phyloP scores from a whole-genome alignment of 2,797 vertebrate genomes.

The Delichon dasypus region DNA sequence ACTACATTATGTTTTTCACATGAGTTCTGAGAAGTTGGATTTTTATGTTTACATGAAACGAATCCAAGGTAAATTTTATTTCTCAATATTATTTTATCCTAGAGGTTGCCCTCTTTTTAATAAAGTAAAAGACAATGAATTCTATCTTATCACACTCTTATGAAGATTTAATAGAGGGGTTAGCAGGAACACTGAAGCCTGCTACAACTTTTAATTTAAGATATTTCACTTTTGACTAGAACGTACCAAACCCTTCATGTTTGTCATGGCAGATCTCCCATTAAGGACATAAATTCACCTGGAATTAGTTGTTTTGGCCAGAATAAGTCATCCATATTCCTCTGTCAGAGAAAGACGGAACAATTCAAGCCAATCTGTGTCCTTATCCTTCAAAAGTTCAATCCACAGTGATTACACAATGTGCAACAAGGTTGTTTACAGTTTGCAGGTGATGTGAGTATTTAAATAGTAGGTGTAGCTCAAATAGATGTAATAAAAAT shows the following conservation, averaged over 20 bases:
- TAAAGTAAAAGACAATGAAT: not conserved
- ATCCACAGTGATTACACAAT: not conserved
- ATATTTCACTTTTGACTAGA: constrained; percentile 1
- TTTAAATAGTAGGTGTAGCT: not conserved
- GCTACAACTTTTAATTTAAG: constrained; percentile 35
- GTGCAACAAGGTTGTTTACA: not conserved
- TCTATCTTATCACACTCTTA: not conserved
- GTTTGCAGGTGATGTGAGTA: not conserved
- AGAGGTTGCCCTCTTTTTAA: not conserved
- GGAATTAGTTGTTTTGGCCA: constrained; percentile 13
- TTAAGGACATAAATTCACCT: constrained; percentile 32
- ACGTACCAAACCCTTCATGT: not conserved
- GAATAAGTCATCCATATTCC: constrained; percentile 14
- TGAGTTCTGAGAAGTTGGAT: constrained; percentile 54
- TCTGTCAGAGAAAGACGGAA: not conserved
- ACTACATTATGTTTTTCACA: constrained; percentile 70
- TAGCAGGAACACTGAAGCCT: not conserved
- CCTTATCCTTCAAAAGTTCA: not conserved
- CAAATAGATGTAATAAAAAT: not conserved
- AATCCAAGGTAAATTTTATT: constrained; percentile 69
- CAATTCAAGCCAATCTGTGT: not conserved
- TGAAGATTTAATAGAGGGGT: constrained; percentile 31
- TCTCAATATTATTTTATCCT: constrained; percentile 47
- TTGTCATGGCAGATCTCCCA: constrained; percentile 45
- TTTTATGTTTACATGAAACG: constrained; percentile 53